Base-by-base conservation (phyloP, 2,888 invertebrate genomes). In the Tetrapedia diversipes region DNA sequence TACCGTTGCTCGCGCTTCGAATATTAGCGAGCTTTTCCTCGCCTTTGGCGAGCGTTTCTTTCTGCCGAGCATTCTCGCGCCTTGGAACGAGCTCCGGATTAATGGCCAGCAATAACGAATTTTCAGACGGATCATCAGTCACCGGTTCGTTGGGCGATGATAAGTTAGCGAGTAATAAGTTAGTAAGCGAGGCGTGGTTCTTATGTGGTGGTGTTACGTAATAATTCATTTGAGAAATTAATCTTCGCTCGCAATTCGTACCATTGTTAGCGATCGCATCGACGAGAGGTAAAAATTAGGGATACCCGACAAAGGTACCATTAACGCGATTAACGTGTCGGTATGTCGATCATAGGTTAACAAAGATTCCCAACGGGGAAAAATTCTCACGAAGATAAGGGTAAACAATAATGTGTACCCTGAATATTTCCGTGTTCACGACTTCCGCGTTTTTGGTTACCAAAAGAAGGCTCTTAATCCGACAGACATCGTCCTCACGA, bases 401-500 rank as follows among this genome's bases (percentile, higher is more conserved):
- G 39, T 56, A 49, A 53, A 76, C 39, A 34, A 49, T 19, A 24
- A 8, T 8, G 19, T 29, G 67, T 54, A 77, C 68, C 49, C 64
- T 57, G 74, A 54, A 74, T 49, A 61, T 43, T 64, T 45, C 43
- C 32, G 22, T 19, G 32, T 19, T 27, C 29, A n/a, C 43, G 59
- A 71, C 74, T 84, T 84, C 85, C 84, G 85, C 77, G 69, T 86
- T 82, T 69, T n/a, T 61, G 54, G 14, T 43, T 72, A 39, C 65
- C 77, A 71, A 67, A 54, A 43, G 53, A 24, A 37, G n/a, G 47
- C 53, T 51, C 77, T 77, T n/a, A n/a, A 84, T 84, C 84, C 27
- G 39, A n/a, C 34, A 22, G 47, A 8, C 67, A 84, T 84, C 84
- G 82, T 81, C 82, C 81, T 84, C 84, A 79, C 84, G 84, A 82